Evolutionary conservation across 2,797 vertebrate species (phyloP), one percentile per base, ranked within the genome.

Genomic region (Pterois miles): DNA sequence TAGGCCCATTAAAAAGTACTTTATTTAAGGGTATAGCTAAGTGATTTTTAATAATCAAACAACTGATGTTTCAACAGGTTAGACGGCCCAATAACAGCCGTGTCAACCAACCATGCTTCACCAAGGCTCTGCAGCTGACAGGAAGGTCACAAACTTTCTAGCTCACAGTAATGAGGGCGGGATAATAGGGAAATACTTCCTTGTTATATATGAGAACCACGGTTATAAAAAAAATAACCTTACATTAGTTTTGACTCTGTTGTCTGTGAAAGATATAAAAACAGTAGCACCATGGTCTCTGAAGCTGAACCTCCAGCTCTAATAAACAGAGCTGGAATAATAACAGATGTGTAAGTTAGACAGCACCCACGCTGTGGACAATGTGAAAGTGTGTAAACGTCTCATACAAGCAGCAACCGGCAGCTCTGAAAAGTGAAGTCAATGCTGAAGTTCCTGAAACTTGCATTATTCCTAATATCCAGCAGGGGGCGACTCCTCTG

Each of bases 321-420:
- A 13, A 72, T 72, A 50, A 67, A 57, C 20, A 27, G 56, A 33
- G 38, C 29, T 48, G 64, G 57, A 46, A 50, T 57, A 63, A 50
- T 50, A 60, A 22, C 20, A 53, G 13, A 71, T 27, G 22, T 65
- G 36, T 11, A n/a, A 40, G 52, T 53, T 52, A 23, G 20, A 23
- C 9, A 4, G 18, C 27, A 53, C 34, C 29, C 34, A 68, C 36
- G n/a, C 48, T 62, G 8, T 1, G 5, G 1, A 48, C 8, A 31
- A 11, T n/a, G 27, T 59, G 52, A 58, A 25, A 33, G 6, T 29
- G 64, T 60, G 54, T 31, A 54, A 43, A 79, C 12, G 38, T 25
- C 40, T 74, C 54, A 22, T 34, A 22, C 46, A 50, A 50, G 46
- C 46, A 50, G 9, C 20, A 0, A 50, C 20, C 9, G 9, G 20